A percentile compares a stretch with the other conserved stretches of the same genome.
Evolutionary conservation across 2,113 vertebrate species (phyloP).

Genomic region (Ranitomeya variabilis): DNA sequence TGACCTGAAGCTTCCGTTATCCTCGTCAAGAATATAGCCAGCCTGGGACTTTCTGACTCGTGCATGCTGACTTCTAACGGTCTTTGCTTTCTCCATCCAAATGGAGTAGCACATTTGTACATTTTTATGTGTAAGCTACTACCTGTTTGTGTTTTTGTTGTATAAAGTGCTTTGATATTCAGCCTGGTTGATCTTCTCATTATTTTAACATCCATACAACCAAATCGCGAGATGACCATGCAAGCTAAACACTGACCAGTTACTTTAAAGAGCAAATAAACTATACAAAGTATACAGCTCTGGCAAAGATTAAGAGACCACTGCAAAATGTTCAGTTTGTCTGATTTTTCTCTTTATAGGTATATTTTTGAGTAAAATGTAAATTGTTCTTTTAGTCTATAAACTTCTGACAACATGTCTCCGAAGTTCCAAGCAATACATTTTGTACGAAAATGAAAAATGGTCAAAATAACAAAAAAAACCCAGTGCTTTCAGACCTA

Average conservation of each 20-base stretch:
- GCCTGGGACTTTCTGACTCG: slow-evolving; percentile 42
- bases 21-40: slow-evolving; percentile 40
- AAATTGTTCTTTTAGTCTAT: too few relatives aligned
- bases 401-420: too few relatives aligned
- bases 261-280: too few relatives aligned
- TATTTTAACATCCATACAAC: slow-evolving; percentile 22
- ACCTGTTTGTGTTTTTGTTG: slow-evolving; percentile 56
- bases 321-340: too few relatives aligned
- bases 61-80: slow-evolving; percentile 43
- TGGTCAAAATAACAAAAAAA: too few relatives aligned
- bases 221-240: not conserved
- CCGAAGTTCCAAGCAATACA: too few relatives aligned
- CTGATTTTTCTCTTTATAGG: too few relatives aligned
- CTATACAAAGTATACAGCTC: too few relatives aligned
- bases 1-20: slow-evolving; percentile 36
- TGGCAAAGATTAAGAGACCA: too few relatives aligned
- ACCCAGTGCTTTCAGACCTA: too few relatives aligned
- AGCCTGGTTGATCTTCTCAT: slow-evolving; percentile 25
- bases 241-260: not conserved
- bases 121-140: slow-evolving; percentile 57
- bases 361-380: too few relatives aligned
- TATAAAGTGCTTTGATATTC: slow-evolving; percentile 58
- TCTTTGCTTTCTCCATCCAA: slow-evolving; percentile 27
- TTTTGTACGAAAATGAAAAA: too few relatives aligned
- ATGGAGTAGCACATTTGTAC: slow-evolving; percentile 49